Conservation (phyloP, 2,113 vertebrate genomes). For the Mesocricetus auratus region DNA sequence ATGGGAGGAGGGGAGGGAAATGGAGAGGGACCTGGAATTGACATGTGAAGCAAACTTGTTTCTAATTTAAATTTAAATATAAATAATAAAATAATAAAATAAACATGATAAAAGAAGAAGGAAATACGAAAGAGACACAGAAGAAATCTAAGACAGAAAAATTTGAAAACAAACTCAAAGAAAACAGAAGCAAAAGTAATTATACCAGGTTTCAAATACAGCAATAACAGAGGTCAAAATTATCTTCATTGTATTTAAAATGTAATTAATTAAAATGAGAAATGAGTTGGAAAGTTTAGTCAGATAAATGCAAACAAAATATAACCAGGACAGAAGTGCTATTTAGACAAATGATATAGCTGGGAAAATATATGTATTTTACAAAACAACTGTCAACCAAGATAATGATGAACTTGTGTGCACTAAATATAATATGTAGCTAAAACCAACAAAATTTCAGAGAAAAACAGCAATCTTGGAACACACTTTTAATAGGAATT, state of each 20-base stretch:
- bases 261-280: not conserved
- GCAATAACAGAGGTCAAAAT: not conserved
- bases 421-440: not conserved
- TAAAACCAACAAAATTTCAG: not conserved
- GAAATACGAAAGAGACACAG: not conserved
- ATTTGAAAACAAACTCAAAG: not conserved
- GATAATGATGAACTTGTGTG: not conserved
- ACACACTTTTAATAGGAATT: not conserved
- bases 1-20: no score
- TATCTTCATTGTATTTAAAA: not conserved
- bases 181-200: not conserved
- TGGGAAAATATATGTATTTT: not conserved
- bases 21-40: no score
- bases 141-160: not conserved
- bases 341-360: not conserved
- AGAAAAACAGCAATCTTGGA: not conserved
- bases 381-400: not conserved
- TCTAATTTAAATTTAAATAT: no score
- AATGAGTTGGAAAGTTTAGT: not conserved
- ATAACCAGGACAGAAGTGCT: not conserved
- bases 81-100: no score
- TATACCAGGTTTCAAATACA: no score
- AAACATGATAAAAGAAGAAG: fast-evolving
- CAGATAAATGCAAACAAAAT: not conserved
- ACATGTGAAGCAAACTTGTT: no score